Evolutionary conservation across 2,888 invertebrate genomes (phyloP), one percentile per base, ranked within the genome.

Genomic region (Aspidiotus rigidus): DNA sequence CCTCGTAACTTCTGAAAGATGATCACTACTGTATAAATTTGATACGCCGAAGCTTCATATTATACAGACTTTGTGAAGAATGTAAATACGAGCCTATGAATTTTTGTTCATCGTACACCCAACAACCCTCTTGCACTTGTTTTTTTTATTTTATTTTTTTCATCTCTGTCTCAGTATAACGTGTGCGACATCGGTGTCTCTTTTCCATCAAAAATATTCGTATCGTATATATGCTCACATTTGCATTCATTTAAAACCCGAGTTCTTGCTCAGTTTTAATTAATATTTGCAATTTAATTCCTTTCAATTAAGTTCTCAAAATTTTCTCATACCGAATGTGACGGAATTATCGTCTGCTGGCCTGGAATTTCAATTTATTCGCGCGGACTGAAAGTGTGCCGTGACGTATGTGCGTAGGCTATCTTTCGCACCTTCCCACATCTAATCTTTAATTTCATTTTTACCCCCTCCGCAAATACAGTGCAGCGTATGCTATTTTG

Each of bases 201-300:
- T 28, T 28, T 28, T 28, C 28, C 28, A 28, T 28, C 28, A 28
- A 28, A 28, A 28, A 28, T 28, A 28, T 28, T 28, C 28, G 28
- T 28, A 28, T 28, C 28, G 28, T 28, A 28, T 28, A 28, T 28
- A 28, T 60, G 67, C 57, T 67, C 67, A 59, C 67, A 67, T 67
- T 67, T 67, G 67, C 67, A 67, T 67, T 67, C 67, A 67, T 67
- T 67, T 67, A 49, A 59, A 60, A 59, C 67, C 49, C 44, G 67
- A 67, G 57, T 49, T 49, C 49, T 49, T 39, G 60, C 67, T 59
- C 39, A 49, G 67, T 49, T 67, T 67, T 67, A 67, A 67, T 60
- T 67, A 60, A 67, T 67, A 67, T 67, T 67, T 67, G 67, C 67
- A 67, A 67, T 67, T 67, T 67, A 67, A 67, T 67, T 67, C 67